Percentiles rank a stretch among this genome's conserved stretches.
phyloP scores from a whole-genome alignment of 2,113 vertebrate species.

The Syrmaticus mikado region DNA sequence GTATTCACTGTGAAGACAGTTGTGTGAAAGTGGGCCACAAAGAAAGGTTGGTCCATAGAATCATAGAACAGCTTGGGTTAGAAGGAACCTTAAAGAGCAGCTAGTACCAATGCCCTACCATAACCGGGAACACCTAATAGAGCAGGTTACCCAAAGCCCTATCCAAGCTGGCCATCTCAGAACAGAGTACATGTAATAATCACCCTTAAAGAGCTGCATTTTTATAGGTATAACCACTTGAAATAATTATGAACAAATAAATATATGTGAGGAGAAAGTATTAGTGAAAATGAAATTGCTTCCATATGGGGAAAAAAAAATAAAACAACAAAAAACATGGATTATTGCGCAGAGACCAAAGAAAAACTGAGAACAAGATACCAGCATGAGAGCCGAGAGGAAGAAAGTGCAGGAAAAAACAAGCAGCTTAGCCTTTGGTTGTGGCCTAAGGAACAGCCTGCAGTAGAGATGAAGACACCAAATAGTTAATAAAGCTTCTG shows the following conservation, averaged over 20 bases:
- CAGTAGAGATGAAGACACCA: conserved; percentile 54
- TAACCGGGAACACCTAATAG: too few relatives aligned
- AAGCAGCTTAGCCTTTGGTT: conserved; percentile 36
- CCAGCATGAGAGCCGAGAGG: not conserved
- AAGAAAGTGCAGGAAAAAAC: not conserved
- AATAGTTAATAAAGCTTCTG: conserved; percentile 76
- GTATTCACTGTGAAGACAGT: fast-evolving
- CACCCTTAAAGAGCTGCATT: not conserved
- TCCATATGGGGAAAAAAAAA: not conserved
- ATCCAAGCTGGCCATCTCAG: too few relatives aligned
- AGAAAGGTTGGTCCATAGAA: not conserved
- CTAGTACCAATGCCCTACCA: too few relatives aligned
- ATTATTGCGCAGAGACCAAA: not conserved
- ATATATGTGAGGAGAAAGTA: not conserved
- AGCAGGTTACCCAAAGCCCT: too few relatives aligned
- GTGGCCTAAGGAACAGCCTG: conserved; percentile 58
- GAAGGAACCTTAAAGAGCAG: too few relatives aligned
- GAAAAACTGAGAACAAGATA: conserved; percentile 57
- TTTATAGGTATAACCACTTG: not conserved
- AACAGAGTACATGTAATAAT: not conserved
- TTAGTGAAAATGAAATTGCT: not conserved
- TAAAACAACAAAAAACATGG: not conserved
- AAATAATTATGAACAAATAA: not conserved
- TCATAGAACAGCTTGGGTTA: too few relatives aligned
- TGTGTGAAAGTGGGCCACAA: not conserved